Base-by-base conservation (phyloP, 2,113 vertebrate genomes). In the Merops nubicus region DNA sequence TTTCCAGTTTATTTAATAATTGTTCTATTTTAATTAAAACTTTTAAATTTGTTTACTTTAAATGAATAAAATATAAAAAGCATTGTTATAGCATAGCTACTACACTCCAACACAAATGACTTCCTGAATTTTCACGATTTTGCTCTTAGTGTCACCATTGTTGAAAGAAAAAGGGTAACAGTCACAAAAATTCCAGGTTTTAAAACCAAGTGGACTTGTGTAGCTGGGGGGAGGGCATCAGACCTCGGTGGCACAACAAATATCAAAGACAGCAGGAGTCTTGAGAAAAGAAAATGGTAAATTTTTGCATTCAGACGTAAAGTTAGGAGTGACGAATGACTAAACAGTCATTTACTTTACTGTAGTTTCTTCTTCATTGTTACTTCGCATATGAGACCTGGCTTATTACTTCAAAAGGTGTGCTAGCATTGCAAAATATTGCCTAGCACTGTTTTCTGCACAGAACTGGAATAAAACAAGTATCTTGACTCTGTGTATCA, bases 21-120 rank as follows among this genome's bases (percentile, higher is more conserved):
- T 51, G 6, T 7, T 62, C 28, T 53, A 10, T 96, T 96, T 96
- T 76, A 95, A 91, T 92, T 92, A 89, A 53, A 47, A 28, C 54
- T 88, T 81, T 23, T 56, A 43, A 69, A 76, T 59, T 69, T 92
- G 34, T 57, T 75, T 86, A 56, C 43, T 54, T 34, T 45, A 59
- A 70, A 34, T 73, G 12, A 88, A 36, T 83, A 15, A 8, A 43
- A 18, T 65, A 64, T 93, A 69, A 79, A 38, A 38, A 15, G 38
- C 8, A 29, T 67, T 76, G 11, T 67, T 68, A 23, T 20, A 64
- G 31, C 9, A 42, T 25, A 78, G 34, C 81, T 64, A 17, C 29
- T 73, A 5, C 45, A 42, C 13, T 51, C 28, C 48, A 6, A 79
- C 82, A 70, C 4, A 2, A 31, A 48, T 34, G 31, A 40, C n/a